phyloP scores from a whole-genome alignment of 2,797 vertebrate genomes.

The Luscinia megarhynchos region DNA sequence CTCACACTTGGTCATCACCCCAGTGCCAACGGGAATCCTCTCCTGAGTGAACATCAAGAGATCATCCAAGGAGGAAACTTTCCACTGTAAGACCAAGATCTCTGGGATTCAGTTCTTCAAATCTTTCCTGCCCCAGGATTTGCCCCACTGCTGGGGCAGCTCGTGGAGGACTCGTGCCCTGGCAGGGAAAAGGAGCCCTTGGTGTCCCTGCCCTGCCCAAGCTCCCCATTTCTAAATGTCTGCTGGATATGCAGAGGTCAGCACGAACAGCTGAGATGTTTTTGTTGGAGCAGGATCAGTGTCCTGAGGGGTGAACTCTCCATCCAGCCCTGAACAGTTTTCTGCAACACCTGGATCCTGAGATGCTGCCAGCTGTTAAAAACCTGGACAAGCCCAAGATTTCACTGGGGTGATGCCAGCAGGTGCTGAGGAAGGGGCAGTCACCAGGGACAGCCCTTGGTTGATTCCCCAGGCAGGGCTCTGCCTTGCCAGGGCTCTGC shows the following conservation, averaged over 20 bases:
- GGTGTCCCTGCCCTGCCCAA: not conserved
- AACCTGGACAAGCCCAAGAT: not conserved
- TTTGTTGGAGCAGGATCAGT: accelerated
- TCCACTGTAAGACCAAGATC: not conserved
- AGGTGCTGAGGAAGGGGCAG: not conserved
- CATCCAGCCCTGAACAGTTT: not conserved
- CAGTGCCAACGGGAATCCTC: not conserved
- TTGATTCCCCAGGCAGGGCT: not conserved
- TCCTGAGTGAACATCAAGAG: not conserved
- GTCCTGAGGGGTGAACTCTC: accelerated
- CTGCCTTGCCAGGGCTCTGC: not conserved
- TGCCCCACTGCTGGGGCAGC: not conserved
- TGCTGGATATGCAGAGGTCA: too few relatives aligned
- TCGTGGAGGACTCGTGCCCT: accelerated
- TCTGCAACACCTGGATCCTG: not conserved
- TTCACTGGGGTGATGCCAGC: not conserved
- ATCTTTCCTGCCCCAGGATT: not conserved
- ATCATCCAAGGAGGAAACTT: not conserved
- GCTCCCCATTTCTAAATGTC: not conserved
- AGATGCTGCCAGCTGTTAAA: not conserved
- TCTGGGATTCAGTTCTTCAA: not conserved
- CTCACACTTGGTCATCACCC: accelerated
- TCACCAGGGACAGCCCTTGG: not conserved
- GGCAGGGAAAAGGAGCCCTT: accelerated
- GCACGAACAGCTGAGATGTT: not conserved